Percentiles rank a stretch among this genome's conserved stretches.
These are phyloP conservation scores for Teleiodes luculella DNA, from an alignment of 2,888 invertebrate genomes.

Conservation along the genomic window DNA sequence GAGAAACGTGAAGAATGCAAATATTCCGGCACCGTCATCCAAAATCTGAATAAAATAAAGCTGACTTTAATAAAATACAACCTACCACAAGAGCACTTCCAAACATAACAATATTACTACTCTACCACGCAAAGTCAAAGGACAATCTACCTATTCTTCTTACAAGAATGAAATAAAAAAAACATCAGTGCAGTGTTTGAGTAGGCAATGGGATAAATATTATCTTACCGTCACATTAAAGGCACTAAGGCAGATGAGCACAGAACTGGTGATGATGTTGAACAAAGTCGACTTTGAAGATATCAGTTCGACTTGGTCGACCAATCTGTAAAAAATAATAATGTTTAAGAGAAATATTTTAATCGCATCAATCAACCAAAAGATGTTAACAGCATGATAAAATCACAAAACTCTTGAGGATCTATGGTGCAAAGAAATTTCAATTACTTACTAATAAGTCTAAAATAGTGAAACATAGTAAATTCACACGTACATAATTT, in stretches of 20 bases:
- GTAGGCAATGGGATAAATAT: background rate
- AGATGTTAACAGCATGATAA: no score
- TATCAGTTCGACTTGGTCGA: slow-evolving; percentile 44
- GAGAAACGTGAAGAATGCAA: slow-evolving; percentile 48
- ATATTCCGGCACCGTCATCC: slow-evolving; percentile 33
- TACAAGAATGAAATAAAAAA: background rate
- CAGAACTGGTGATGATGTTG: slow-evolving; percentile 53
- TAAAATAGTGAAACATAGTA: no score
- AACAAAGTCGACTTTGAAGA: slow-evolving; percentile 52
- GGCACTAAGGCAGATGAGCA: slow-evolving; percentile 57
- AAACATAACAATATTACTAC: no score
- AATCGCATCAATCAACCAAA: no score
- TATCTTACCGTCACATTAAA: slow-evolving; percentile 53
- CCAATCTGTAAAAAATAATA: slow-evolving; percentile 50
- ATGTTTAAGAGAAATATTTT: no score
- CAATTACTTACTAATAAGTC: no score
- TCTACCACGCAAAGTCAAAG: no score
- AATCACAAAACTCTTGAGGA: no score
- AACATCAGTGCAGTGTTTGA: background rate
- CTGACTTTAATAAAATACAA: background rate
- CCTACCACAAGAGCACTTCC: no score
- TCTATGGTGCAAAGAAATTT: no score
- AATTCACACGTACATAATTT: no score
- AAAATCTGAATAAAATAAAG: slow-evolving; percentile 33
- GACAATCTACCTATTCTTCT: no score